A percentile compares a stretch with the other conserved stretches of the same genome.
Evolutionary conservation across 53 echinoderm and acorn worm genomes (phyloP).

Genomic region (Arbacia lixula): DNA sequence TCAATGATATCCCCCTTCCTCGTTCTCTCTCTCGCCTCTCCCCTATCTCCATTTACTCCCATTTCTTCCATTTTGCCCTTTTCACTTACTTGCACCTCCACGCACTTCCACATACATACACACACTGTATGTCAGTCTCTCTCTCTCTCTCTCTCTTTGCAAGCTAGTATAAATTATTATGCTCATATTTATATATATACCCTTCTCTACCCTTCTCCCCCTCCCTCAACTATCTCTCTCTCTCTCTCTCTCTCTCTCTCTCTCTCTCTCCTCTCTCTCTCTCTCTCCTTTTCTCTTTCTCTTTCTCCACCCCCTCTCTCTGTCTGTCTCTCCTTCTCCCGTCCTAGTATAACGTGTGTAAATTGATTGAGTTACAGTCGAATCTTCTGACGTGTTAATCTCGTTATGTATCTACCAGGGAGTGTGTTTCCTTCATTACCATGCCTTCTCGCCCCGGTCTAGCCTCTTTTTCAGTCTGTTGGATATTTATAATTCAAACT

Average conservation of each 20-base stretch:
- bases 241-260: not conserved
- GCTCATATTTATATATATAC: too few relatives aligned
- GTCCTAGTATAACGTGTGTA: conserved; percentile 26
- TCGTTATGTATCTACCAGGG: conserved; percentile 42
- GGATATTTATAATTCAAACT: too few relatives aligned
- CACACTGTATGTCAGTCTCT: not conserved
- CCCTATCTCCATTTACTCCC: not conserved
- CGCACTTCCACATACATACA: not conserved
- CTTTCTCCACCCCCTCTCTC: not conserved
- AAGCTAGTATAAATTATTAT: too few relatives aligned
- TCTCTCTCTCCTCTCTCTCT: not conserved
- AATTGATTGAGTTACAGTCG: conserved; percentile 49
- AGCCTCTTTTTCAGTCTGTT: too few relatives aligned
- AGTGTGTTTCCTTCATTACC: conserved; percentile 35
- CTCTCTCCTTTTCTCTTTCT: not conserved
- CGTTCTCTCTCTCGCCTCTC: not conserved
- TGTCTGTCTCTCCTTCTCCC: not conserved
- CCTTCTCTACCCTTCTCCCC: not conserved
- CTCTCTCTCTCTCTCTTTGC: not conserved
- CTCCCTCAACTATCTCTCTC: not conserved
- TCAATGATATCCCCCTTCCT: not conserved
- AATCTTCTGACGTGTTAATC: conserved; percentile 41
- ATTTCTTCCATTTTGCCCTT: not conserved
- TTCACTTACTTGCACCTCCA: not conserved
- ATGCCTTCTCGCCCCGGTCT: not conserved